Percentiles rank a stretch among this genome's conserved stretches.
Evolutionary conservation across 2,797 vertebrate species (phyloP).

Genomic region (Chaunax sp.): DNA sequence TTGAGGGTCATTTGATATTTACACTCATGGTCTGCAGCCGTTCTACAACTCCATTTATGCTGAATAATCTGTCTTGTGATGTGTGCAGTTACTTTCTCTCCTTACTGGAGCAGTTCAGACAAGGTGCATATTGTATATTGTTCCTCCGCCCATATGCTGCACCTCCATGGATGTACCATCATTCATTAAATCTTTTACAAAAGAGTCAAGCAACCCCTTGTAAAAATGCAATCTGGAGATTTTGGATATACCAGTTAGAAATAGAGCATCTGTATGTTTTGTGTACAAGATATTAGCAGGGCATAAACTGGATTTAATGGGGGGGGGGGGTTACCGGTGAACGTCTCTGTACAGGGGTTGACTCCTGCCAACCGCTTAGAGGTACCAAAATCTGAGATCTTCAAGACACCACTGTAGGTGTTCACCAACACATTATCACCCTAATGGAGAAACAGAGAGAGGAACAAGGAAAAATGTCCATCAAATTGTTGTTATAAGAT

Average conservation of each 20-base stretch:
- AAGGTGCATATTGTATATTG: neutral
- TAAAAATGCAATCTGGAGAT: no score
- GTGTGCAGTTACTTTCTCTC: neutral
- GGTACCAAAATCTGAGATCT: conserved; percentile 99
- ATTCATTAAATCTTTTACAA: no score
- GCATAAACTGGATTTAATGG: neutral
- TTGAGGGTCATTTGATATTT: conserved; percentile 69
- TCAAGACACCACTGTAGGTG: conserved; percentile 97
- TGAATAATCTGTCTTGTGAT: conserved; percentile 23
- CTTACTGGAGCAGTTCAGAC: neutral
- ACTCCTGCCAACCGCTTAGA: conserved; percentile 97
- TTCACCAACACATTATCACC: conserved; percentile 99
- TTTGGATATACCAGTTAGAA: neutral
- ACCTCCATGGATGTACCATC: no score
- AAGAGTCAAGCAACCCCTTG: neutral
- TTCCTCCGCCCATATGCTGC: neutral
- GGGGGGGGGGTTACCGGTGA: conserved; percentile 92
- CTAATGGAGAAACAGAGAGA: conserved; percentile 69
- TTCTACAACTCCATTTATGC: conserved; percentile 54
- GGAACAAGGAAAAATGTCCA: neutral
- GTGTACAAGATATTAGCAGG: neutral
- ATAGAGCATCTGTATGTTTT: neutral
- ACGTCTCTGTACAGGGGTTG: conserved; percentile 98
- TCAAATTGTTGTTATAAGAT: no score
- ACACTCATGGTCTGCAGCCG: conserved; percentile 39